Evolutionary conservation across 2,888 invertebrate species (phyloP).

Genomic region (Pherbina coryleti): DNA sequence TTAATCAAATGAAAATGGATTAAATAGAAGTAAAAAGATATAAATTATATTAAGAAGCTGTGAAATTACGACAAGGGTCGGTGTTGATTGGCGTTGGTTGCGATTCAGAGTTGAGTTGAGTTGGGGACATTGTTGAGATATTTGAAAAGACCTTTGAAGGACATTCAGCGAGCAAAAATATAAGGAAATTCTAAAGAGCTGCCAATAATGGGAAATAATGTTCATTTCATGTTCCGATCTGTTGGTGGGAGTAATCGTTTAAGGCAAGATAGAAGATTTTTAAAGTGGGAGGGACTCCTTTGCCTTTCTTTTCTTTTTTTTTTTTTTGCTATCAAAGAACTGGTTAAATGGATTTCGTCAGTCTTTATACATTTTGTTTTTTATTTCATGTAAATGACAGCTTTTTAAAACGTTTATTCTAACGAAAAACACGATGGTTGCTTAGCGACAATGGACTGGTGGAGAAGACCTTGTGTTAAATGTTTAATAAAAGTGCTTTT

Average conservation of each 20-base stretch:
- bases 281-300: not conserved
- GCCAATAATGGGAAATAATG: conserved; percentile 24
- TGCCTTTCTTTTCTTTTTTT: too few relatives aligned
- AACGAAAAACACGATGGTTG: too few relatives aligned
- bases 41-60: conserved; percentile 9
- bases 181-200: not conserved
- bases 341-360: too few relatives aligned
- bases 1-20: conserved; percentile 12
- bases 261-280: not conserved
- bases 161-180: not conserved
- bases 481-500: too few relatives aligned
- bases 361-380: too few relatives aligned
- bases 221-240: not conserved
- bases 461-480: too few relatives aligned
- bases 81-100: not conserved
- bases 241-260: too few relatives aligned
- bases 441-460: too few relatives aligned
- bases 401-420: too few relatives aligned
- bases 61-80: not conserved
- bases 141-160: conserved; percentile 18
- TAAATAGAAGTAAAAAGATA: conserved; percentile 18
- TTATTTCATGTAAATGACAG: too few relatives aligned
- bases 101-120: not conserved
- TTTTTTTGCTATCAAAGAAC: too few relatives aligned
- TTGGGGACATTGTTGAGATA: not conserved